Evolutionary conservation across 1,140 invertebrate species (phyloP).

Genomic region (Latrodectus geometricus): DNA sequence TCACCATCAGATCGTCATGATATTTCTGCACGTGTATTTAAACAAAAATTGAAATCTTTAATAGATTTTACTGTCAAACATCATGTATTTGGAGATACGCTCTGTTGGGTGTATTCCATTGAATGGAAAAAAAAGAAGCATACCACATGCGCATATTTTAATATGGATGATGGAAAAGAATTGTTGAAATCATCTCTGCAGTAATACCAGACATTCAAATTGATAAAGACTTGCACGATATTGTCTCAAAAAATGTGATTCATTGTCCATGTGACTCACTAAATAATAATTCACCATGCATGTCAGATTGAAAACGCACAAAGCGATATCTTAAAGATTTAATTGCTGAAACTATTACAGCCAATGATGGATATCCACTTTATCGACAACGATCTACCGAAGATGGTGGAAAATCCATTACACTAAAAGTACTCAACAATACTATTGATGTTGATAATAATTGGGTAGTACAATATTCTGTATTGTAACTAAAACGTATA

Average conservation of each 20-base stretch:
- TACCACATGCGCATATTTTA: constrained; percentile 66
- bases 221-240: constrained; percentile 25
- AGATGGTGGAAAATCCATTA: no score
- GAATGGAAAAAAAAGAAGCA: constrained; percentile 23
- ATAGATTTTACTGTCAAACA: constrained; percentile 8
- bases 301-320: constrained; percentile 70
- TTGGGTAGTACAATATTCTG: constrained; percentile 73
- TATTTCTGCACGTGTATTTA: constrained; percentile 48
- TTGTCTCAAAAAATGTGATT: constrained; percentile 69
- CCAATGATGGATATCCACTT: no score
- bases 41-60: constrained; percentile 38
- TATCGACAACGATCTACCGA: no score
- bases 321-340: constrained; percentile 69
- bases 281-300: no score
- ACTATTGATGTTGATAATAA: constrained; percentile 69
- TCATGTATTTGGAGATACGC: not conserved
- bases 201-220: constrained; percentile 47
- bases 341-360: constrained; percentile 67
- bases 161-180: constrained; percentile 59
- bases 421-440: no score
- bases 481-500: constrained; percentile 70
- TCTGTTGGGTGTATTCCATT: constrained; percentile 5
- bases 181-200: constrained; percentile 55
- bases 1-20: constrained; percentile 43
- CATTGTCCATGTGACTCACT: constrained; percentile 74